These are phyloP conservation scores for Colinus virginianus DNA, from an alignment of 2,113 vertebrate genomes.

Conservation along the genomic window DNA sequence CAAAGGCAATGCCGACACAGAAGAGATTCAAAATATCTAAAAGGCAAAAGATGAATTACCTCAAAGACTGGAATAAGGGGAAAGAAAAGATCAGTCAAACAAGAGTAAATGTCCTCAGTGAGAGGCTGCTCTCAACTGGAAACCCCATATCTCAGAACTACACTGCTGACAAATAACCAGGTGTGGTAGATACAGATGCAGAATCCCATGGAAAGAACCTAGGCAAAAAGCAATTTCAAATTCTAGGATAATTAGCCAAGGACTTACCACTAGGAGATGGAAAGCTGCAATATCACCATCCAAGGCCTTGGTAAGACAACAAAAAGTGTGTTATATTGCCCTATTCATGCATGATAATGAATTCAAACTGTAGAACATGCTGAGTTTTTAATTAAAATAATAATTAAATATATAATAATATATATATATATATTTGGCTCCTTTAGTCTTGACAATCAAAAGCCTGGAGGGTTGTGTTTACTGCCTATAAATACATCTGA, in stretches of 20 bases:
- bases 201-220: background rate
- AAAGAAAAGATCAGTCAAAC: background rate
- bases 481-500: conserved; percentile 6
- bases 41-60: background rate
- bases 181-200: background rate
- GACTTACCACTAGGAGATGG: background rate
- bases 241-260: background rate
- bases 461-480: background rate
- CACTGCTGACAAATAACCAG: background rate
- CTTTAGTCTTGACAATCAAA: conserved; percentile 5
- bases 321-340: background rate
- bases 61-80: background rate
- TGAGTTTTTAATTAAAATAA: background rate
- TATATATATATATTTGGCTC: background rate
- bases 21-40: background rate
- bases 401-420: background rate
- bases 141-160: background rate
- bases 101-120: background rate
- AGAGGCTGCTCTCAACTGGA: background rate
- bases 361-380: background rate
- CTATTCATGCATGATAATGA: background rate
- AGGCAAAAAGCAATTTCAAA: background rate
- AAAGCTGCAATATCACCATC: background rate
- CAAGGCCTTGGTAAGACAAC: background rate
- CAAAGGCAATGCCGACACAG: background rate